Conservation (phyloP, 1,140 invertebrate genomes). For the Sipha flava region DNA sequence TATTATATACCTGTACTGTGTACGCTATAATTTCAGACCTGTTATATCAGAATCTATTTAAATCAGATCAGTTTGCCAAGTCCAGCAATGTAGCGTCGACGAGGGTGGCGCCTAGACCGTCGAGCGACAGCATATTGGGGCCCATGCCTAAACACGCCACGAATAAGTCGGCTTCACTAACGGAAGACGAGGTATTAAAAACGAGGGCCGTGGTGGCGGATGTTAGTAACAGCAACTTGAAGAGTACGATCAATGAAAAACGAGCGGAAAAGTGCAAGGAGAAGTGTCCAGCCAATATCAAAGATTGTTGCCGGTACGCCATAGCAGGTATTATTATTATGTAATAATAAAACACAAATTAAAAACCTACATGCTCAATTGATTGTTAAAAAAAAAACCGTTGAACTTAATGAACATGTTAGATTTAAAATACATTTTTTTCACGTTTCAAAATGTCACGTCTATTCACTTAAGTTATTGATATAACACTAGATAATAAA, state of each 20-base stretch:
- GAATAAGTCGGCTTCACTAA: neutral
- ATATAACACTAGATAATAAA: no score
- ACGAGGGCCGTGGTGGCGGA: neutral
- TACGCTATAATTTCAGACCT: slow-evolving; percentile 20
- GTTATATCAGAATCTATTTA: slow-evolving; percentile 26
- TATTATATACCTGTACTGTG: no score
- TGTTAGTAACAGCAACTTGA: neutral
- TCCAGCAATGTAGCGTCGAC: neutral
- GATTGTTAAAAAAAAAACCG: no score
- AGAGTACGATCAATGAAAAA: neutral
- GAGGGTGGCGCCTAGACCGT: neutral
- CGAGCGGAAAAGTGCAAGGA: slow-evolving; percentile 11
- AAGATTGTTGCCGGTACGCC: slow-evolving; percentile 18
- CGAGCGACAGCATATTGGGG: neutral
- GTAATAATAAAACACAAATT: no score
- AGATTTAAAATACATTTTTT: no score
- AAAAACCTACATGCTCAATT: no score
- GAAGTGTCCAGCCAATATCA: slow-evolving; percentile 17
- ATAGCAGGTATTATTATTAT: slow-evolving; percentile 5
- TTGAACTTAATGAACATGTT: no score
- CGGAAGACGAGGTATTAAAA: neutral
- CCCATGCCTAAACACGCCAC: neutral
- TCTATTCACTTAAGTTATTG: no score
- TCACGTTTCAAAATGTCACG: no score
- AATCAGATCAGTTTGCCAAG: slow-evolving; percentile 15